phyloP scores from a whole-genome alignment of 2,797 vertebrate genomes.

The Alectoris magna region DNA sequence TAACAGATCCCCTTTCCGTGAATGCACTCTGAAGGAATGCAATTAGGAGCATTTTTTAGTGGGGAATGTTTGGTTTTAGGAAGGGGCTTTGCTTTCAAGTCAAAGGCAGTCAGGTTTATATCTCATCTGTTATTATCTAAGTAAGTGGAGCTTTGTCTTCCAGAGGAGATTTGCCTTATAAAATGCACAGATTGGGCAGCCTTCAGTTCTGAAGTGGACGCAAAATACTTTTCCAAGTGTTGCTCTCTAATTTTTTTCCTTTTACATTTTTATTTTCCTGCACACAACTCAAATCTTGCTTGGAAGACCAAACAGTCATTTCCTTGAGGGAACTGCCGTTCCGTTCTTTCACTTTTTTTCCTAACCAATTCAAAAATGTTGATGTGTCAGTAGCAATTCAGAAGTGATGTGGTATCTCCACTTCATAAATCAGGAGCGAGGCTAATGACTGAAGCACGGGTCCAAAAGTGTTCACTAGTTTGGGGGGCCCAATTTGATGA shows the following conservation, averaged over 20 bases:
- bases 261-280: neutral
- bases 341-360: neutral
- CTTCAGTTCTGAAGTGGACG: constrained; percentile 28
- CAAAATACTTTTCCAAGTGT: constrained; percentile 15
- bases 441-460: neutral
- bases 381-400: neutral
- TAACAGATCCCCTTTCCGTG: neutral
- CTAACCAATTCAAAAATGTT: constrained; percentile 35
- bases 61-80: neutral
- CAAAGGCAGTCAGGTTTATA: constrained; percentile 31
- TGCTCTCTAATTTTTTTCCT: neutral
- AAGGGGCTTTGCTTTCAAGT: constrained; percentile 33
- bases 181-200: neutral
- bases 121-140: constrained; percentile 37
- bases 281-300: neutral
- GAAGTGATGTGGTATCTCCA: neutral
- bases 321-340: constrained; percentile 22
- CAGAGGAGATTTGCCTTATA: neutral
- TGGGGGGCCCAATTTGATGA: neutral
- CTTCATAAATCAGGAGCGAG: neutral
- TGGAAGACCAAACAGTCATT: constrained; percentile 29
- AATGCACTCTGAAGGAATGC: neutral
- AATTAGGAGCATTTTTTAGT: constrained; percentile 38
- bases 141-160: neutral
- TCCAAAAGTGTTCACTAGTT: neutral